A percentile compares a stretch with the other conserved stretches of the same genome.
These are phyloP conservation scores for Phrynosoma platyrhinos DNA, from an alignment of 2,113 vertebrate species.

Conservation along the genomic window DNA sequence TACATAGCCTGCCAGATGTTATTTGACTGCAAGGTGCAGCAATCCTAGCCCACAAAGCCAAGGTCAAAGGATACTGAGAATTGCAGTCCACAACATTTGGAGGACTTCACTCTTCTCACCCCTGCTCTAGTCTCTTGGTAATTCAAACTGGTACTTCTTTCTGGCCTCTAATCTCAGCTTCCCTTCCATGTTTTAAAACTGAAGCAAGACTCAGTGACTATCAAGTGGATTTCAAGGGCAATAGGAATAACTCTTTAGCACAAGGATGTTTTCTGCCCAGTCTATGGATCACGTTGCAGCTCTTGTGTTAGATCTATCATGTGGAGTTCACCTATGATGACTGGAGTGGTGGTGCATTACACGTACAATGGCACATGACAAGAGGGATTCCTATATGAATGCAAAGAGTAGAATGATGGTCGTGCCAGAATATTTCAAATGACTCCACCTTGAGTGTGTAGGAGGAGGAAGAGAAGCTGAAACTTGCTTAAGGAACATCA, in stretches of 20 bases:
- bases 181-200: too few species aligned
- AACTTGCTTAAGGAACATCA: conserved; percentile 1
- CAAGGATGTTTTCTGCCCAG: background rate
- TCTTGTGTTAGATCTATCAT: background rate
- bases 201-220: too few species aligned
- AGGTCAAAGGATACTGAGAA: too few species aligned
- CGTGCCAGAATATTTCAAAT: conserved; percentile 8
- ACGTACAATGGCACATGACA: background rate
- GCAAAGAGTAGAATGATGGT: background rate
- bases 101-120: background rate
- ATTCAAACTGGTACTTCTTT: background rate
- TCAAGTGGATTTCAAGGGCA: too few species aligned
- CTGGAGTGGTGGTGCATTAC: background rate
- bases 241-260: too few species aligned
- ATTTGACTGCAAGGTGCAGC: too few species aligned
- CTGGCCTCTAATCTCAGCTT: too few species aligned
- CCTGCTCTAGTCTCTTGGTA: background rate
- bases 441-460: background rate
- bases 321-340: background rate
- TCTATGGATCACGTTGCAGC: background rate
- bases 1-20: too few species aligned
- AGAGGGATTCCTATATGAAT: background rate
- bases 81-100: too few species aligned
- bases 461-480: background rate
- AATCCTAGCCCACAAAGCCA: too few species aligned